Percentiles rank a stretch among this genome's conserved stretches.
These are phyloP conservation scores for Chloroceryle amazona DNA, from an alignment of 2,797 vertebrate genomes.

Conservation along the genomic window DNA sequence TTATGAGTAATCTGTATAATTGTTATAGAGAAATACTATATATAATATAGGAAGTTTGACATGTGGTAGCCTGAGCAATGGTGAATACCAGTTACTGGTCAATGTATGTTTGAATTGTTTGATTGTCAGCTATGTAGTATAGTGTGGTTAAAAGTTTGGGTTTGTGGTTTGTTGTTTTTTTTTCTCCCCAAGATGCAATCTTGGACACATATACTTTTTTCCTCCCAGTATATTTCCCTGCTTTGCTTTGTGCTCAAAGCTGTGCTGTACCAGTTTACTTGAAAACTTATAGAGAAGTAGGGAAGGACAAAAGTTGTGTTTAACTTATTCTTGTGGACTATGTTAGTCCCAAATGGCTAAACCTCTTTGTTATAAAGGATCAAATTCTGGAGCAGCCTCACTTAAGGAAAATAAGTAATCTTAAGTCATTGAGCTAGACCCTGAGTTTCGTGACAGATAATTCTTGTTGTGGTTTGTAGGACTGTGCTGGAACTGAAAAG, in stretches of 20 bases:
- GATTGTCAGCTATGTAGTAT: accelerated
- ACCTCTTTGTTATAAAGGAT: not conserved
- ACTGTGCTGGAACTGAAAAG: slow-evolving; percentile 6
- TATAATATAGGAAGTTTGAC: not conserved
- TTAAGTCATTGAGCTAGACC: not conserved
- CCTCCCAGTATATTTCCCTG: not conserved
- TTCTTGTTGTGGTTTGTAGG: slow-evolving; percentile 29
- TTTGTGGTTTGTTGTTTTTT: not conserved
- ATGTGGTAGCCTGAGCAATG: not conserved
- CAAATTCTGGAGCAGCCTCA: not conserved
- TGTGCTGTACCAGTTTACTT: not conserved
- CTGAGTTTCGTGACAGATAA: not conserved
- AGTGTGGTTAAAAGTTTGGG: not conserved
- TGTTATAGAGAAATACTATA: not conserved
- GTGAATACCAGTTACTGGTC: not conserved
- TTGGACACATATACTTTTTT: not conserved
- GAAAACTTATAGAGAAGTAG: not conserved
- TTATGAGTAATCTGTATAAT: not conserved
- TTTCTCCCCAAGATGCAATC: not conserved
- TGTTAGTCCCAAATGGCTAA: not conserved
- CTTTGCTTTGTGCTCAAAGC: not conserved
- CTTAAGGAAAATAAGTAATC: not conserved
- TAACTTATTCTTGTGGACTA: not conserved
- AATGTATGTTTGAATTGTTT: not conserved
- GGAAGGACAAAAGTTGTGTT: not conserved